Evolutionary conservation across 1,140 invertebrate genomes (phyloP).

Genomic region (Drosophila suzukii): DNA sequence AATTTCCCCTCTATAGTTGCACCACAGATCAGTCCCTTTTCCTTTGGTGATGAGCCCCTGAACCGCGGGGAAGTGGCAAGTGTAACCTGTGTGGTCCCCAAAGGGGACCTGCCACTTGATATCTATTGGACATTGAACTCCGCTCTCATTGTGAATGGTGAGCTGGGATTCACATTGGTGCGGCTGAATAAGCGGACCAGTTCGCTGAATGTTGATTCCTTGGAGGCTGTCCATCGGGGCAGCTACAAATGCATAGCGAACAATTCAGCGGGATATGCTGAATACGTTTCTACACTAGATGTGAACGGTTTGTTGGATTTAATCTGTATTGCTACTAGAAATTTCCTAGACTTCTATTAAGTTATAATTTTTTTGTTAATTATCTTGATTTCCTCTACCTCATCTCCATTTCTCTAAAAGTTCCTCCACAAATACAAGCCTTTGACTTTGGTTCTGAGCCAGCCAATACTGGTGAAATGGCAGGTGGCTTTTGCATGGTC

Average conservation of each 20-base stretch:
- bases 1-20: constrained; percentile 40
- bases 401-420: constrained; percentile 65
- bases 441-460: constrained; percentile 86
- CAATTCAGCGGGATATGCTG: constrained; percentile 88
- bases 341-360: background rate
- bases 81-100: constrained; percentile 86
- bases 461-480: constrained; percentile 86
- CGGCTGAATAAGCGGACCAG: constrained; percentile 87
- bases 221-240: constrained; percentile 88
- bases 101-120: constrained; percentile 86
- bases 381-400: constrained; percentile 33
- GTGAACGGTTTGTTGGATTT: constrained; percentile 86
- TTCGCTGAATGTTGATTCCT: constrained; percentile 87
- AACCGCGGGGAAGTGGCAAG: constrained; percentile 88
- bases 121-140: constrained; percentile 88
- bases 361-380: constrained; percentile 14
- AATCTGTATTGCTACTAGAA: background rate
- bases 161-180: constrained; percentile 84
- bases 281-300: constrained; percentile 86
- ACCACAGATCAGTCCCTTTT: constrained; percentile 85
- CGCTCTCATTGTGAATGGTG: constrained; percentile 84
- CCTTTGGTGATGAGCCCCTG: constrained; percentile 85
- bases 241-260: constrained; percentile 89
- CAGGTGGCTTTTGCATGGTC: constrained; percentile 85
- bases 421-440: constrained; percentile 85